Conservation (phyloP, 2,888 invertebrate species). For the Cremastobaeus sp. region DNA sequence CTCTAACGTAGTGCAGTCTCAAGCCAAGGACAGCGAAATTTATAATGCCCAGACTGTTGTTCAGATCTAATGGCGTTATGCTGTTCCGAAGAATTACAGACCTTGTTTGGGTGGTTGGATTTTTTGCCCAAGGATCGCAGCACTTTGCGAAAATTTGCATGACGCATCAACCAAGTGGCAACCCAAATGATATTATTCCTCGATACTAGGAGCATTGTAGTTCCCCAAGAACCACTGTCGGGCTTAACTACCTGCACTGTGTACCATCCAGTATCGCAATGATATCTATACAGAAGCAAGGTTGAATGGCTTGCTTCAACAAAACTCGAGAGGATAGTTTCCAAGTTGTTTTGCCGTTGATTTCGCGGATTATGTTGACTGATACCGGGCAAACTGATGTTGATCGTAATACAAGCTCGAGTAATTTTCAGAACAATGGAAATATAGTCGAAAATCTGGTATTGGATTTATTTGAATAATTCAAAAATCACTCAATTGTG, state of each 20-base stretch:
- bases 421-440: no score
- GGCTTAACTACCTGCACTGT: slow-evolving; percentile 44
- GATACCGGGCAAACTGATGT: slow-evolving; percentile 28
- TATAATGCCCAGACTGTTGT: slow-evolving; percentile 25
- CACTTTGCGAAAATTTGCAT: slow-evolving; percentile 33
- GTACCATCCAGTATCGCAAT: slow-evolving; percentile 21
- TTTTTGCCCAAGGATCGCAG: slow-evolving; percentile 30
- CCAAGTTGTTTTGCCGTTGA: slow-evolving; percentile 40
- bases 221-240: slow-evolving; percentile 33
- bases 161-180: slow-evolving; percentile 20
- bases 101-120: slow-evolving; percentile 11
- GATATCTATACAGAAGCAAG: slow-evolving; percentile 31
- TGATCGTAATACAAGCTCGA: not conserved
- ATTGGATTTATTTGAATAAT: no score
- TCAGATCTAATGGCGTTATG: slow-evolving; percentile 38
- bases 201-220: slow-evolving; percentile 32
- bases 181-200: slow-evolving; percentile 47
- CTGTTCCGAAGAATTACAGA: slow-evolving; percentile 32
- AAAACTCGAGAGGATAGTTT: slow-evolving; percentile 44
- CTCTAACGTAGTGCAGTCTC: slow-evolving; percentile 31
- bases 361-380: slow-evolving; percentile 40
- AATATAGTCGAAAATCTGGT: no score
- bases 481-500: no score
- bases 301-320: slow-evolving; percentile 20
- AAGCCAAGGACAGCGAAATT: slow-evolving; percentile 31